Percentiles rank a stretch among this genome's conserved stretches.
These are phyloP conservation scores for Cairina moschata DNA, from an alignment of 2,113 vertebrate genomes.

Conservation along the genomic window DNA sequence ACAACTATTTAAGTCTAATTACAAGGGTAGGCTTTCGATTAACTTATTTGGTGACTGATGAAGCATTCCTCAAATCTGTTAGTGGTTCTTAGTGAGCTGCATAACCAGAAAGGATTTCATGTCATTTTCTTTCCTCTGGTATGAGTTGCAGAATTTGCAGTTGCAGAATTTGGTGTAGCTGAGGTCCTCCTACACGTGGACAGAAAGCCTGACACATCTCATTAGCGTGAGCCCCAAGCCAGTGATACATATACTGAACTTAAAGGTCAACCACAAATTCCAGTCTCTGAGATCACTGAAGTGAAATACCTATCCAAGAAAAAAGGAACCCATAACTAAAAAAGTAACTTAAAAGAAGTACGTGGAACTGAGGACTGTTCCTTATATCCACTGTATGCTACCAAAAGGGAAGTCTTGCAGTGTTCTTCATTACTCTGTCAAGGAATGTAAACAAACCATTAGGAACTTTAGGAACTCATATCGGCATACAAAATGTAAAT, in stretches of 20 bases:
- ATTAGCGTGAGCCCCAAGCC: not conserved
- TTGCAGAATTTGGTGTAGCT: not conserved
- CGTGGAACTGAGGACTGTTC: not conserved
- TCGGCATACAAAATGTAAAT: not conserved
- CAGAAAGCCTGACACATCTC: not conserved
- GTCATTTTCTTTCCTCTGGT: not conserved
- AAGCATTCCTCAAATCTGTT: not conserved
- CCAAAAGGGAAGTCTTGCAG: not conserved
- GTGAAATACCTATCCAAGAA: constrained; percentile 1
- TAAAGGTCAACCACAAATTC: constrained; percentile 16
- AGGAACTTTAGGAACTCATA: not conserved
- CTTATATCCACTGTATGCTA: not conserved
- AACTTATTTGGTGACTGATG: not conserved
- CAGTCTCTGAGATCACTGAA: constrained; percentile 17
- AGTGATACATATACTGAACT: not conserved
- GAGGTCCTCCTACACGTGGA: not conserved
- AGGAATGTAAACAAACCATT: not conserved
- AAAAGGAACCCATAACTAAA: not conserved
- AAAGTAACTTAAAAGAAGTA: not conserved
- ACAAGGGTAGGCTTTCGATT: not conserved
- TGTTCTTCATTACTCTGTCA: not conserved
- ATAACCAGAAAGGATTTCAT: not conserved
- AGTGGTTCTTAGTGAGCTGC: not conserved
- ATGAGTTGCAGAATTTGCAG: not conserved
- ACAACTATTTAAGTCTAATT: not conserved